These are phyloP conservation scores for Mohoua ochrocephala DNA, from an alignment of 2,113 vertebrate species.

Conservation along the genomic window DNA sequence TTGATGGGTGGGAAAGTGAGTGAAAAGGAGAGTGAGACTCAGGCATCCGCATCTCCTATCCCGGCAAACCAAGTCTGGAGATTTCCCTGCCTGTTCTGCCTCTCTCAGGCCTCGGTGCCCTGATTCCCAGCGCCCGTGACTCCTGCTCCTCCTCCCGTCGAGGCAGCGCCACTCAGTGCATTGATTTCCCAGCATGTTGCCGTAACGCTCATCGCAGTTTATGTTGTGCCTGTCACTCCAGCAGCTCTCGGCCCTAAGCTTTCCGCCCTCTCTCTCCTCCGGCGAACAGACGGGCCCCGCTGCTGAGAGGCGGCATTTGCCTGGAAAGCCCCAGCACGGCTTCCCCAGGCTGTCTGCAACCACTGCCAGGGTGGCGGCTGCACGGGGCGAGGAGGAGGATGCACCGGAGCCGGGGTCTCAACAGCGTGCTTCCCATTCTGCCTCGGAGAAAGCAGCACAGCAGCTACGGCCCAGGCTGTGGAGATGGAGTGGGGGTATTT, in stretches of 20 bases:
- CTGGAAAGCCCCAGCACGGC: background rate
- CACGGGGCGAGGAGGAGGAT: background rate
- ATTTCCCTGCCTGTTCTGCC: background rate
- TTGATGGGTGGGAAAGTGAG: background rate
- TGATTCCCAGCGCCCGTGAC: background rate
- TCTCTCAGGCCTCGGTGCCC: background rate
- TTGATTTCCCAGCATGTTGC: background rate
- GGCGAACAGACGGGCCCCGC: background rate
- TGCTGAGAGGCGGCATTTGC: background rate
- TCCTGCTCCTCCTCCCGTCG: background rate
- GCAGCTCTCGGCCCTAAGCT: background rate
- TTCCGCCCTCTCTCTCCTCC: background rate
- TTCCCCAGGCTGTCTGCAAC: background rate
- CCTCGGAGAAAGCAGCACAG: background rate
- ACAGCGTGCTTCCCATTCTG: fast-evolving
- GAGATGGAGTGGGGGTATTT: background rate
- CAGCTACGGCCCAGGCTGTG: fast-evolving
- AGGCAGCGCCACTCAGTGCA: background rate
- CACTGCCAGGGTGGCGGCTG: background rate
- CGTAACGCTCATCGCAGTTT: background rate
- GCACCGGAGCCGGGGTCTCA: background rate
- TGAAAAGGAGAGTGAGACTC: background rate
- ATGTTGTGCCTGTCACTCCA: conserved; percentile 10
- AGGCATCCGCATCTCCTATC: background rate
- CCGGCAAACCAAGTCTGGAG: background rate